A percentile compares a stretch with the other conserved stretches of the same genome.
These are phyloP conservation scores for Corythornis madagascariensis DNA, from an alignment of 2,113 vertebrate genomes.

Conservation along the genomic window DNA sequence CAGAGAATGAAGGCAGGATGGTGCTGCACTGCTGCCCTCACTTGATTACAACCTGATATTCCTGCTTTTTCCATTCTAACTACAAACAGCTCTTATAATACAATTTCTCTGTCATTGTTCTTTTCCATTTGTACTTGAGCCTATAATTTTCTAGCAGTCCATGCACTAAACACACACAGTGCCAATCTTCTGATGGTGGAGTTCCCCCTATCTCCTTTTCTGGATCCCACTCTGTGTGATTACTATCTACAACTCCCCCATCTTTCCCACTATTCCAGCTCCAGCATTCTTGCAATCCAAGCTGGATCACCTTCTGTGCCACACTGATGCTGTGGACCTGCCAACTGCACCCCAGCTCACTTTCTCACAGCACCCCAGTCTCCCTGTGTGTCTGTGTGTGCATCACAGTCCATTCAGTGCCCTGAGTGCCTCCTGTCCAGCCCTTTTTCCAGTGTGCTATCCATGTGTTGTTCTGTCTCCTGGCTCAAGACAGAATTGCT, in stretches of 20 bases:
- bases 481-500: not conserved
- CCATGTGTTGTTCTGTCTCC: not conserved
- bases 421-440: not conserved
- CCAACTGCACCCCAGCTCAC: rapidly evolving
- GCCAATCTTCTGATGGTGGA: not conserved
- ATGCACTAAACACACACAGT: rapidly evolving
- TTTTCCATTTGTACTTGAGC: not conserved
- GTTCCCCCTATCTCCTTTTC: rapidly evolving
- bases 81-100: not conserved
- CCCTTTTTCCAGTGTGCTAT: not conserved
- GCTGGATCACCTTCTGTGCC: not conserved
- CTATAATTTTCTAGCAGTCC: not conserved
- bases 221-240: not conserved
- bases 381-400: not conserved
- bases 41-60: rapidly evolving
- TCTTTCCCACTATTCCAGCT: not conserved
- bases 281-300: not conserved
- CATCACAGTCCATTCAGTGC: not conserved
- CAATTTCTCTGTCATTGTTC: not conserved
- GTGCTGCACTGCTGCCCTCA: not conserved
- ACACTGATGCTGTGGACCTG: not conserved
- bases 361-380: not conserved
- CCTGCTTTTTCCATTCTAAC: not conserved
- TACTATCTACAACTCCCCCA: not conserved
- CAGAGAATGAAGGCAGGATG: not conserved